A percentile compares a stretch with the other conserved stretches of the same genome.
Evolutionary conservation across 2,797 vertebrate genomes (phyloP).

Genomic region (Moxostoma hubbsi): DNA sequence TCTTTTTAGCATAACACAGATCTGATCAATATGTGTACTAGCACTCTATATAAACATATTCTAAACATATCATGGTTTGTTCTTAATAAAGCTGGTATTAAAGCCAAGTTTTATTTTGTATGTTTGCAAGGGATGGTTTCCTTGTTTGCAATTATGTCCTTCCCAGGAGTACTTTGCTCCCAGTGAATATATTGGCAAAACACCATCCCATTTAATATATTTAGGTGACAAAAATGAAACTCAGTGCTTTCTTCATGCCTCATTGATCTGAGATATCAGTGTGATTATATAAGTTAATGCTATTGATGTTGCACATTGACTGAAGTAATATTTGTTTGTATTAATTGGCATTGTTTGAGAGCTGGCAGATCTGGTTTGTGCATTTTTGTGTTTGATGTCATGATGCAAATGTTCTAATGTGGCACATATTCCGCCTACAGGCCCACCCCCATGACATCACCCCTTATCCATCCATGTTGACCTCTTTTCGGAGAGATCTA

Average conservation of each 20-base stretch:
- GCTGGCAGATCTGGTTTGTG: not conserved
- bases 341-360: too few relatives aligned
- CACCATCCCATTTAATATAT: not conserved
- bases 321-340: too few relatives aligned
- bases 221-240: not conserved
- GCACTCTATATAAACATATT: not conserved
- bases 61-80: not conserved
- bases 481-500: constrained; percentile 31
- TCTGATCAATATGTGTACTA: not conserved
- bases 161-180: not conserved
- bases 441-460: constrained; percentile 48
- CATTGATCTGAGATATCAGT: too few relatives aligned
- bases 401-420: constrained; percentile 8
- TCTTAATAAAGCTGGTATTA: not conserved
- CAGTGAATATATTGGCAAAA: not conserved
- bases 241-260: too few relatives aligned
- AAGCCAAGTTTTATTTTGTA: not conserved
- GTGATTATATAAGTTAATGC: too few relatives aligned
- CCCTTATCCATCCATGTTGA: constrained; percentile 41
- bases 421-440: constrained; percentile 47
- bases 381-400: not conserved
- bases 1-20: not conserved
- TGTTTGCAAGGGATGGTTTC: not conserved
- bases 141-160: not conserved
- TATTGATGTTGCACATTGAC: too few relatives aligned